Evolutionary conservation across 2,113 vertebrate species (phyloP).

Genomic region (Anolis carolinensis): DNA sequence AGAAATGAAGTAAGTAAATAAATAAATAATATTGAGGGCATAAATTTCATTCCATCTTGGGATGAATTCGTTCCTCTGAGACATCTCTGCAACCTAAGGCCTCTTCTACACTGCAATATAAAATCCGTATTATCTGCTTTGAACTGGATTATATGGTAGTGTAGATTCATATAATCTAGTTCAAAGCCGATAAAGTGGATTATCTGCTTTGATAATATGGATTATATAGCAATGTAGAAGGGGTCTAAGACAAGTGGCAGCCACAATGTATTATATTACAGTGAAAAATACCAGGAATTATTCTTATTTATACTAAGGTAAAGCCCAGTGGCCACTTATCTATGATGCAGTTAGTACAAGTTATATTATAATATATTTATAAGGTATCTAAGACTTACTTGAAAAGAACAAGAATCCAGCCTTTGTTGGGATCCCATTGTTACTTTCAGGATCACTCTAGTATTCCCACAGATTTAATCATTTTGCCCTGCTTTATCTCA

Average conservation of each 20-base stretch:
- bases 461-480: background rate
- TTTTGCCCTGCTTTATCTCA: background rate
- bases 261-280: background rate
- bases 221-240: too few relatives aligned
- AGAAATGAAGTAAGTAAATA: too few relatives aligned
- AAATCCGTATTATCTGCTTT: too few relatives aligned
- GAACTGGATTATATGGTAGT: too few relatives aligned
- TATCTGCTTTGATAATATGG: too few relatives aligned
- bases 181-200: too few relatives aligned
- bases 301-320: accelerated
- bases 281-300: background rate
- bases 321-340: background rate
- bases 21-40: too few relatives aligned
- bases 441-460: background rate
- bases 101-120: too few relatives aligned
- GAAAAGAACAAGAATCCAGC: background rate
- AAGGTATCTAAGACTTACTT: background rate
- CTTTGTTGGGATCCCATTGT: background rate
- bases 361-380: background rate
- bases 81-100: background rate
- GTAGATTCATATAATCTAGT: too few relatives aligned
- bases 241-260: background rate
- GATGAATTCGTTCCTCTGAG: slow-evolving; percentile 18
- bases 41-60: background rate
- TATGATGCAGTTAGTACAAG: background rate